Base-by-base conservation (phyloP, 2,888 invertebrate genomes). In the Seladonia tumulorum region DNA sequence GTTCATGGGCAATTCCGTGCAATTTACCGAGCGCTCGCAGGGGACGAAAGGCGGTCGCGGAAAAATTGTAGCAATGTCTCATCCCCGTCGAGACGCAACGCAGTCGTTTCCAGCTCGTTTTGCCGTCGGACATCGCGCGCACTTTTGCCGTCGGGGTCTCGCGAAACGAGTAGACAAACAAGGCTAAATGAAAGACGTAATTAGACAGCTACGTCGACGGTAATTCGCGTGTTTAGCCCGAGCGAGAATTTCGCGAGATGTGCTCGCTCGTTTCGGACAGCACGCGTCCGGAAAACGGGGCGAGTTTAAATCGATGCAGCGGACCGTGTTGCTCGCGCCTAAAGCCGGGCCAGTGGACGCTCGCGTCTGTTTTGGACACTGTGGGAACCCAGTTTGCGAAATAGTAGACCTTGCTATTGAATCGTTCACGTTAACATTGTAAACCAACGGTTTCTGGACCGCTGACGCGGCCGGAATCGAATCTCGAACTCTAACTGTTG, bases 261-360 rank as follows among this genome's bases (percentile, higher is more conserved):
- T 63, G 53, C 47, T 29, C 77, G 57, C n/a, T n/a, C n/a, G 57
- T 57, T 57, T 57, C n/a, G 78, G 25, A 77, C 60, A 42, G 74
- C 66, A 53, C 80, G 47, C 60, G 75, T 66, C 75, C 25, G 22
- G 63, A 29, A 60, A 74, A 75, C 60, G 42, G 72, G 35, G 39
- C 45, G 79, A 83, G 68, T 82, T 84, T 78, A 74, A 84, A 82
- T 82, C 73, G 83, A 77, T 74, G 73, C 70, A 72, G 39, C 74
- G 63, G 53, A 78, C 63, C 78, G 83, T 75, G 70, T 78, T 72
- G 83, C 57, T 85, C 85, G 57, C 35, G 66, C 39, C 63, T 66
- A 75, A 83, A 25, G 45, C 83, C n/a, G 45, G 57, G 12, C 35
- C 66, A 8, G 35, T 29, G 42, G 53, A 73, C 74, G 49, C 1